Evolutionary conservation across 1,140 invertebrate species (phyloP).

Genomic region (Philaenus spumarius): DNA sequence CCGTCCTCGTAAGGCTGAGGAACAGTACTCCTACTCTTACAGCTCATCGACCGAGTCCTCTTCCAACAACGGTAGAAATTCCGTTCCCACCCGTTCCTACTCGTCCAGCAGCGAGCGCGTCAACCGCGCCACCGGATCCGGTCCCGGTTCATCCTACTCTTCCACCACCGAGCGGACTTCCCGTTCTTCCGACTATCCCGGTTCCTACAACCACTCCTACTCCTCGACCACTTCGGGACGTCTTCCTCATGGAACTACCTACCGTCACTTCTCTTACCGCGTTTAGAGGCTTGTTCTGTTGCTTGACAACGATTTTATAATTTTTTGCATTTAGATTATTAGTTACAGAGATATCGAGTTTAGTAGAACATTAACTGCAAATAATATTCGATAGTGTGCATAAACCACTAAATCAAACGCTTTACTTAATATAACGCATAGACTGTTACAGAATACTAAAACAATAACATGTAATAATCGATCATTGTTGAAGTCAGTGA

Average conservation of each 20-base stretch:
- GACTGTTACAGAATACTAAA: no score
- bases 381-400: no score
- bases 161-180: conserved; percentile 65
- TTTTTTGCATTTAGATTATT: not conserved
- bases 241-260: conserved; percentile 69
- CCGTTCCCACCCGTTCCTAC: conserved; percentile 54
- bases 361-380: not conserved
- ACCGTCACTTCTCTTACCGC: conserved; percentile 78
- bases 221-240: conserved; percentile 64
- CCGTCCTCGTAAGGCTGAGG: conserved; percentile 57
- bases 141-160: conserved; percentile 56
- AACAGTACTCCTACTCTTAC: conserved; percentile 79
- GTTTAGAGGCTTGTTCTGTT: conserved; percentile 48
- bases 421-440: no score
- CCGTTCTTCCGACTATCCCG: conserved; percentile 58
- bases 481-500: no score
- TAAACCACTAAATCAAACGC: no score
- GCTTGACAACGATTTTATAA: not conserved
- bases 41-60: conserved; percentile 46
- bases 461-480: no score
- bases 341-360: not conserved
- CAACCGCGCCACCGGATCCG: conserved; percentile 48
- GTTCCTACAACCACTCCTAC: conserved; percentile 68
- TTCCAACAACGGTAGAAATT: conserved; percentile 44
- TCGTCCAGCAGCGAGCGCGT: conserved; percentile 58